Conservation (phyloP, 2,797 vertebrate genomes). For the Otolemur crassicaudatus region DNA sequence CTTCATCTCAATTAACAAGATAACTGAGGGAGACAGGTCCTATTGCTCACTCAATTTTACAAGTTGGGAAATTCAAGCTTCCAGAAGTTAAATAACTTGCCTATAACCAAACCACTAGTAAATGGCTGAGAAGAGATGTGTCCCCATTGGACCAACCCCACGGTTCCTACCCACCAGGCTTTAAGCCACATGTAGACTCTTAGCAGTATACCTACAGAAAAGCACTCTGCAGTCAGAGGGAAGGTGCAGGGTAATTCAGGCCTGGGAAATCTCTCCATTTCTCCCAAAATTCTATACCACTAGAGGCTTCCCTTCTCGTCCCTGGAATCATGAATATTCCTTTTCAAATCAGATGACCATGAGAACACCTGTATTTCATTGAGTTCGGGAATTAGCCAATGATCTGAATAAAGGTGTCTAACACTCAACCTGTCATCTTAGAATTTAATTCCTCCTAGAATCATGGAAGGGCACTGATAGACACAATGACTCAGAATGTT, state of each 20-base stretch:
- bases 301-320: not conserved
- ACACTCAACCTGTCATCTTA: not conserved
- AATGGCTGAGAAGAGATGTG: not conserved
- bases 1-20: not conserved
- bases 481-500: not conserved
- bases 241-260: fast-evolving
- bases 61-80: not conserved
- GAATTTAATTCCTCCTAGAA: conserved; percentile 14
- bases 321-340: not conserved
- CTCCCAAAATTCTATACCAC: not conserved
- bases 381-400: not conserved
- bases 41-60: not conserved
- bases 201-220: not conserved
- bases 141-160: not conserved
- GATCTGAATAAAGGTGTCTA: not conserved
- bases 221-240: not conserved
- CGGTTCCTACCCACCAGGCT: not conserved
- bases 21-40: not conserved
- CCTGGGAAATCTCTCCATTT: not conserved
- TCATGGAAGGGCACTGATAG: not conserved
- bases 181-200: not conserved
- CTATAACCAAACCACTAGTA: not conserved
- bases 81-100: not conserved
- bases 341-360: not conserved
- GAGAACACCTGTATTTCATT: not conserved